Base-by-base conservation (phyloP, 2,888 invertebrate species). In the Tribolium freemani region DNA sequence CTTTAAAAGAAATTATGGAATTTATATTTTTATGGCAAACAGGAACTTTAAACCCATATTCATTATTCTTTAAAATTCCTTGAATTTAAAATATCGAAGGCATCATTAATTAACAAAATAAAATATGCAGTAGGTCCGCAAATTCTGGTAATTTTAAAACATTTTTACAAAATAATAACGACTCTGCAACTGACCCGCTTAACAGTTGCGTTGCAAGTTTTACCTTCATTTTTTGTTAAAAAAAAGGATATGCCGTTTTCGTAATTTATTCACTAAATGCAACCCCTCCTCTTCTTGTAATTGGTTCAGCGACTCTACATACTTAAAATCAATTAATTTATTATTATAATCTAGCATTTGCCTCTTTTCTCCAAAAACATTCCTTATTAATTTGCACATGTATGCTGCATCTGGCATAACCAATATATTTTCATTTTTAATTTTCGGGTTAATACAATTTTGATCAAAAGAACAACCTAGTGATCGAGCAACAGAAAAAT, bases 401-500 rank as follows among this genome's bases (percentile, higher is more conserved):
- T 38, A 6, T 38, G 31, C 31, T 2, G 31, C 4, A 38, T 38
- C 31, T 1, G 21, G 21, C 10, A 58, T 11, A 38, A 58, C 9
- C 10, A 6, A 1, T 10, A 44, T 10, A 11, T 38, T 10, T 8
- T 44, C 44, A 16, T 20, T 11, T 8, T 3, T 26, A 38, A 58
- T 13, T 5, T 1, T 13, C 2, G 58, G 11, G 1, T 58, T 2
- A 10, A 31, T n/a, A 45, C 31, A 31, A 38, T 58, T 8, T 10
- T 11, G 1, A 44, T 21, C 48, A 46, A 77, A 69, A 69, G 64
- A 8, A 26, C 75, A 72, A 4, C 75, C 76, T 56, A 78, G 58
- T n/a, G 60, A 9, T 20, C 60, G n/a, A 13, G 74, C 72, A 74
- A 75, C 74, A 3, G 58, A 54, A 11, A 81, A 67, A 74, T 80